Base-by-base conservation (phyloP, 2,113 vertebrate genomes). In the Cyanocitta stelleri region DNA sequence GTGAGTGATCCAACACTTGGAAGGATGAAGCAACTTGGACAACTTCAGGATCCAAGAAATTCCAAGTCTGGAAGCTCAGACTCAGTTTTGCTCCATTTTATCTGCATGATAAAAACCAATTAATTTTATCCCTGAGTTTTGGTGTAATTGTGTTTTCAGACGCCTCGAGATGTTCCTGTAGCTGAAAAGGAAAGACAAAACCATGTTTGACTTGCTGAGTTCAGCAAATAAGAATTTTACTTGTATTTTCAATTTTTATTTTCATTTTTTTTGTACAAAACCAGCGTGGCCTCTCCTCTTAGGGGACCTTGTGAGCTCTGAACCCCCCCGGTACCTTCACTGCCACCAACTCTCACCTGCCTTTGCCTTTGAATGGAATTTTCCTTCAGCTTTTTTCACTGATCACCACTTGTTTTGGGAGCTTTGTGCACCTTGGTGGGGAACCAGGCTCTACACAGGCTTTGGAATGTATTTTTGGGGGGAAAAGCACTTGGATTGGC, bases 371-470 rank as follows among this genome's bases (percentile, higher is more conserved):
- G 13, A 14, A 44, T 66, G 76, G 7, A 0, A 35, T 81, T 68
- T n/a, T 30, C 9, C 39, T 8, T 7, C 43, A 26, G 8, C 2
- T 12, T 73, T 93, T 46, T 33, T 14, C 59, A 44, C 7, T n/a
- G 1, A 6, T 44, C 6, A 5, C 18, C 24, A 13, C 62, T 16
- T 3, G 0, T 24, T 73, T 21, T 11, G 30, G n/a, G 32, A 43
- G 35, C 11, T 17, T 32, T 8, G 0, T 7, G 55, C 23, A 33
- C 46, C 61, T 18, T 3, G 2, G 26, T 8, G 3, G 43, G n/a
- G 33, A 13, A 7, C 5, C n/a, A 11, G 24, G 24, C 11, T 13
- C 3, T 37, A 0, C 10, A 41, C 1, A 1, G 46, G 4, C 1
- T 63, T 73, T 35, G 37, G 37, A n/a, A 16, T 24, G 3, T 6